Percentiles rank a stretch among this genome's conserved stretches.
These are phyloP conservation scores for Cotesia glomerata DNA, from an alignment of 1,140 invertebrate species.

Conservation along the genomic window DNA sequence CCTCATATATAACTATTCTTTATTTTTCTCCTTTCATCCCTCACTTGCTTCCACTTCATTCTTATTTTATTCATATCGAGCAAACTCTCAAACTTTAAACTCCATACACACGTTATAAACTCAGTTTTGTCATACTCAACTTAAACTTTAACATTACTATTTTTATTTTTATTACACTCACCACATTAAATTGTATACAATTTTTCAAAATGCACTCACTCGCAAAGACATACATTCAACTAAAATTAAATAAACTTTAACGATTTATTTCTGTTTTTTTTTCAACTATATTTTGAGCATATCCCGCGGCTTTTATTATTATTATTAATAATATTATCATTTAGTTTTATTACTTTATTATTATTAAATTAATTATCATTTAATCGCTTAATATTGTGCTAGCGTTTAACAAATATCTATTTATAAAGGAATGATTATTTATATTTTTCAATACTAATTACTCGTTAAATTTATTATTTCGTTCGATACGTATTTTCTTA, in stretches of 20 bases:
- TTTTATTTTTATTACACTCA: conserved; percentile 6
- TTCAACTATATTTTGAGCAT: conserved; percentile 56
- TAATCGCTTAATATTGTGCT: neutral
- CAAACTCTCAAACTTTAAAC: conserved; percentile 22
- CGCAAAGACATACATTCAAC: conserved; percentile 13
- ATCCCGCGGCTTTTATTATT: conserved; percentile 49
- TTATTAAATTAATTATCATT: conserved; percentile 17
- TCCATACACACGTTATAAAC: neutral
- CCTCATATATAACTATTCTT: conserved; percentile 2
- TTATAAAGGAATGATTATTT: neutral
- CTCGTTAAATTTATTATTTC: too few relatives aligned
- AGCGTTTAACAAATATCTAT: too few relatives aligned
- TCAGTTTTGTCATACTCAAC: neutral
- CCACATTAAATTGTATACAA: conserved; percentile 14
- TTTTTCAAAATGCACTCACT: conserved; percentile 24
- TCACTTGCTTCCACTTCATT: conserved; percentile 8
- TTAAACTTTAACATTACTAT: neutral
- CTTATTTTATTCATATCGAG: conserved; percentile 13
- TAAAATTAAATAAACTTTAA: neutral
- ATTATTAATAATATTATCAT: conserved; percentile 4
- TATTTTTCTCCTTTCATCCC: conserved; percentile 10
- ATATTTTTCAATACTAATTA: neutral
- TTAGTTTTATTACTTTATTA: conserved; percentile 14
- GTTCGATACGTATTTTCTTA: too few relatives aligned
- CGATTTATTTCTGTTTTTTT: conserved; percentile 25